A percentile compares a stretch with the other conserved stretches of the same genome.
phyloP scores from a whole-genome alignment of 2,888 invertebrate genomes.

The Microplitis deprimator region DNA sequence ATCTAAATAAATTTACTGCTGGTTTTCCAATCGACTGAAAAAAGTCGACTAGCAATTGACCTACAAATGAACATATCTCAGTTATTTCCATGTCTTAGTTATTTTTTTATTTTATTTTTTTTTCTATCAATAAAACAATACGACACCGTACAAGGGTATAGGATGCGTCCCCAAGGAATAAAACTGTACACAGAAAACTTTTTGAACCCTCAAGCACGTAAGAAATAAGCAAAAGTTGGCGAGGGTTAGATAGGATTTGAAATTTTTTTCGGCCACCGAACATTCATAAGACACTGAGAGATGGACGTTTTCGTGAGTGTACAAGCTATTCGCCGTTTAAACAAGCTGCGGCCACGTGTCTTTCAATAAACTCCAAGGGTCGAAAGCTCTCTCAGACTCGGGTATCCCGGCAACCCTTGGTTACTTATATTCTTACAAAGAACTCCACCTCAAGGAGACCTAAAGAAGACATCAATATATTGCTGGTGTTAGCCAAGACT shows the following conservation, averaged over 20 bases:
- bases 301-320: constrained; percentile 38
- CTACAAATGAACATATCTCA: no score
- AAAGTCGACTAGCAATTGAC: no score
- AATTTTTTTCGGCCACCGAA: constrained; percentile 10
- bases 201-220: not conserved
- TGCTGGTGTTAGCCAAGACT: constrained; percentile 31
- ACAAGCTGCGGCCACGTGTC: constrained; percentile 49
- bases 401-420: constrained; percentile 13
- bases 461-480: constrained; percentile 52
- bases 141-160: not conserved
- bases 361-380: constrained; percentile 51
- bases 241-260: constrained; percentile 2
- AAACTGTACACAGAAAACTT: not conserved
- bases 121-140: not conserved
- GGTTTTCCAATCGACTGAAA: no score
- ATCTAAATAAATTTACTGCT: no score
- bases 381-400: constrained; percentile 12
- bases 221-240: not conserved
- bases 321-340: constrained; percentile 51
- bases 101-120: not conserved
- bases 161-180: not conserved
- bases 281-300: constrained; percentile 12
- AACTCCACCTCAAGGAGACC: constrained; percentile 28
- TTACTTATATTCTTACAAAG: constrained; percentile 15
- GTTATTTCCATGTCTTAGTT: not conserved